Conservation (phyloP, 1,140 invertebrate species). For the Temnothorax curvispinosus region DNA sequence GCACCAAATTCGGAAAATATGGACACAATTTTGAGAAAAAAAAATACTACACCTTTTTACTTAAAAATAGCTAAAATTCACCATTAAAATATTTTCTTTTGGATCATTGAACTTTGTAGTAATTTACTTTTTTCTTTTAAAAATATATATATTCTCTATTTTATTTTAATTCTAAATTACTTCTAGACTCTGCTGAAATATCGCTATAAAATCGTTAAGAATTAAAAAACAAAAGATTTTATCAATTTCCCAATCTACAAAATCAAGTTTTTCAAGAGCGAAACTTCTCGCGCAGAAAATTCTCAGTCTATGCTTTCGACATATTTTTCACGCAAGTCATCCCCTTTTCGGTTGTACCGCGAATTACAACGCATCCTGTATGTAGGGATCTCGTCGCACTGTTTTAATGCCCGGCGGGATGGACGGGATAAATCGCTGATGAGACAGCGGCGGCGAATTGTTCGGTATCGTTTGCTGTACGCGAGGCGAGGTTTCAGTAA, state of each 20-base stretch:
- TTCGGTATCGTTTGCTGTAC: constrained; percentile 48
- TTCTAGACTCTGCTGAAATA: too few relatives aligned
- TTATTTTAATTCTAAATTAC: not conserved
- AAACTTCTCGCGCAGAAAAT: not conserved
- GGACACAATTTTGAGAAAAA: not conserved
- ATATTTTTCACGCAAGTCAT: not conserved
- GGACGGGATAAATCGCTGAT: constrained; percentile 52
- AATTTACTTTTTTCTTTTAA: not conserved
- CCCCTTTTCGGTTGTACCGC: not conserved
- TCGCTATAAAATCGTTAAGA: not conserved
- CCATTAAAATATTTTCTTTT: not conserved
- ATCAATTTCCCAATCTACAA: not conserved
- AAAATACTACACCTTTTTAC: not conserved
- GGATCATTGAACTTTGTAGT: not conserved
- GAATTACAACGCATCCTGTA: constrained; percentile 24
- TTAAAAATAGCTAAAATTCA: not conserved
- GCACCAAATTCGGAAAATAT: not conserved
- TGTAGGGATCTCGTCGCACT: constrained; percentile 9
- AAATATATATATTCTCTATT: not conserved
- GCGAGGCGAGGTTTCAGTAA: constrained; percentile 42
- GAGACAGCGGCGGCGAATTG: constrained; percentile 55
- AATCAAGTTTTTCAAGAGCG: not conserved
- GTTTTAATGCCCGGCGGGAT: constrained; percentile 33
- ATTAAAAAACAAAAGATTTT: not conserved
- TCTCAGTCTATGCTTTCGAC: not conserved